Base-by-base conservation (phyloP, 37 sponge, comb jelly and placozoan species). In the Aphrocallistes beatrix region DNA sequence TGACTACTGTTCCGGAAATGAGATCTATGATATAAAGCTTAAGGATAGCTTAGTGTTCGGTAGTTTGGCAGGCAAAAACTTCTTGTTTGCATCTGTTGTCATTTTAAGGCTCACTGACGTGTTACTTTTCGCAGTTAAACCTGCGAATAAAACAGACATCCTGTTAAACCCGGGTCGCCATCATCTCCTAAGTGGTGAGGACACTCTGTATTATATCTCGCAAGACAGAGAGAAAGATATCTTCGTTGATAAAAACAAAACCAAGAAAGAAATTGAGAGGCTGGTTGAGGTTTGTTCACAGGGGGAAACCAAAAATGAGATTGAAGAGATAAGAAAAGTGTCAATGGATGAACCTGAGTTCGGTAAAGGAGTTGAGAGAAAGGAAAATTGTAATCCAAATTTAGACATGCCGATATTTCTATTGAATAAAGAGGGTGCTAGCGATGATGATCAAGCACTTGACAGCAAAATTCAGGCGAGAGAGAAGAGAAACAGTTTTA, bases 51-150 rank as follows among this genome's bases (percentile, higher is more conserved):
- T 60, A 30, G 1, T 60, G 25, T 60, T 60, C 34, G n/a, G 75
- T 60, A 1, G 21, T 3, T 93, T 93, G 36, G 89, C 82, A 8
- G 93, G 91, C 36, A 90, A 90, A 86, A 93, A 93, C 84, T 93
- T 93, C 81, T 88, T 93, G 19, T 93, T 86, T 82, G 81, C 93
- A 0, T 81, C 91, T 30, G 91, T 91, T 0, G 86, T 91, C 37
- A 89, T 60, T 60, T 6, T 60, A 60, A 21, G 75, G 25, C 10
- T 30, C 3, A 60, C 75, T 32, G 32, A 60, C 28, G 75, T 60
- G 75, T 60, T 60, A 60, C 21, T 60, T 19, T 60, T 60, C 75
- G 75, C 75, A 60, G 75, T 60, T 32, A 60, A 60, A 60, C 60
- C 51, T 0, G 51, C 37, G n/a, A 69, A 51, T 0, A 34, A n/a